Percentiles rank a stretch among this genome's conserved stretches.
Evolutionary conservation across 2,888 invertebrate genomes (phyloP).

Genomic region (Malthinus flaveolus): DNA sequence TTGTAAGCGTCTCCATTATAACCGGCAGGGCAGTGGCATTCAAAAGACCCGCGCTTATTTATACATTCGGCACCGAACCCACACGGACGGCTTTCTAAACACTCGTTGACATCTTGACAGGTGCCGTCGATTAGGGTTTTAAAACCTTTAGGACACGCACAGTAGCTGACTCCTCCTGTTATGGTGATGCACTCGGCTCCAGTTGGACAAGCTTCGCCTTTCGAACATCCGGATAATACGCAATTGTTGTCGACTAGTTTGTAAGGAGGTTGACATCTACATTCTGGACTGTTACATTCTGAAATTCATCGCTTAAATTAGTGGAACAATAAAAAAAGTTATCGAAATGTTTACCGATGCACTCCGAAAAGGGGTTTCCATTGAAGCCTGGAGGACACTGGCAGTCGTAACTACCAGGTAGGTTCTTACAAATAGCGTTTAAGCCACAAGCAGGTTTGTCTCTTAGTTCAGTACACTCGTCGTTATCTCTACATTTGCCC

Average conservation of each 20-base stretch:
- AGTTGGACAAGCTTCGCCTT: conserved; percentile 77
- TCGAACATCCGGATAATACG: conserved; percentile 81
- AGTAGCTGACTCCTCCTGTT: conserved; percentile 88
- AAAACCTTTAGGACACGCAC: conserved; percentile 89
- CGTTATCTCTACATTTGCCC: conserved; percentile 80
- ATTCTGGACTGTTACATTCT: conserved; percentile 80
- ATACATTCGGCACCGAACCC: conserved; percentile 87
- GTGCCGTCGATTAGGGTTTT: conserved; percentile 71
- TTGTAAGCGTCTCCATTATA: conserved; percentile 82
- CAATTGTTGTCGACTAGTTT: conserved; percentile 83
- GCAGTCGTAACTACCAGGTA: conserved; percentile 92
- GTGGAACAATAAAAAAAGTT: background rate
- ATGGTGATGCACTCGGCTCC: conserved; percentile 91
- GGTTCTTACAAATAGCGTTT: conserved; percentile 88
- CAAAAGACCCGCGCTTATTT: conserved; percentile 76
- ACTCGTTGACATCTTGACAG: conserved; percentile 87
- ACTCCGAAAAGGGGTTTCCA: conserved; percentile 86
- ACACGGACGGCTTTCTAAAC: conserved; percentile 75
- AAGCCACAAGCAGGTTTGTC: conserved; percentile 83
- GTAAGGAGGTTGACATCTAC: conserved; percentile 87
- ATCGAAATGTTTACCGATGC: conserved; percentile 61
- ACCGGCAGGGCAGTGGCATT: conserved; percentile 80
- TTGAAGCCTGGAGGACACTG: conserved; percentile 86
- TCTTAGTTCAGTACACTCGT: conserved; percentile 78
- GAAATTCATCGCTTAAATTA: conserved; percentile 24